Conservation (phyloP, 2,888 invertebrate genomes). For the Aleiodes testaceus region DNA sequence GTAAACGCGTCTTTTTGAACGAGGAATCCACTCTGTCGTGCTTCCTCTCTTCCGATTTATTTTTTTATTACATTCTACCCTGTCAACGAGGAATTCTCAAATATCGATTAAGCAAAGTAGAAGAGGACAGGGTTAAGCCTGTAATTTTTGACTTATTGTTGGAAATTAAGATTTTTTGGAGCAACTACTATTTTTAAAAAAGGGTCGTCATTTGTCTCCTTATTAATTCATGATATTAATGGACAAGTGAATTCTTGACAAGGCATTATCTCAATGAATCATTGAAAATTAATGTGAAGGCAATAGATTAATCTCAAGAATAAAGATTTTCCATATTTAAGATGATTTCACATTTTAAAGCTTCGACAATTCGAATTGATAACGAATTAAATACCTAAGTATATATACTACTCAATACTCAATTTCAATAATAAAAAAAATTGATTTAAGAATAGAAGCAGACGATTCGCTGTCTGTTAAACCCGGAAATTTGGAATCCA, state of each 20-base stretch:
- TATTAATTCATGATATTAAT: too few relatives aligned
- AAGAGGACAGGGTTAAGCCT: slow-evolving; percentile 52
- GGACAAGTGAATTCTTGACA: too few relatives aligned
- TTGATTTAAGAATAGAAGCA: neutral
- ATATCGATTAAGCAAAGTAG: slow-evolving; percentile 65
- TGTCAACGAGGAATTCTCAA: slow-evolving; percentile 56
- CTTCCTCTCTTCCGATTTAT: slow-evolving; percentile 5
- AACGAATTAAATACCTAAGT: too few relatives aligned
- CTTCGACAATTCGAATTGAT: too few relatives aligned
- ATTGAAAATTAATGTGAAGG: neutral
- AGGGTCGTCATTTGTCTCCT: too few relatives aligned
- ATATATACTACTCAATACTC: neutral
- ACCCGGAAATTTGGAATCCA: slow-evolving; percentile 5
- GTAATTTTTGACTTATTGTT: neutral
- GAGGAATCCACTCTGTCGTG: slow-evolving; percentile 26
- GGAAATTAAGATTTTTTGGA: neutral
- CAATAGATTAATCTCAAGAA: neutral
- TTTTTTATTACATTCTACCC: slow-evolving; percentile 7
- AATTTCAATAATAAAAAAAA: slow-evolving; percentile 18
- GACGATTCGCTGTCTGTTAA: slow-evolving; percentile 25
- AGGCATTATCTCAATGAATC: too few relatives aligned
- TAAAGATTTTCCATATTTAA: neutral
- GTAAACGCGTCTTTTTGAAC: slow-evolving; percentile 28
- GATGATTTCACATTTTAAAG: neutral
- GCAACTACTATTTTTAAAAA: neutral